Evolutionary conservation across 2,888 invertebrate species (phyloP).

Genomic region (Spodoptera exigua): DNA sequence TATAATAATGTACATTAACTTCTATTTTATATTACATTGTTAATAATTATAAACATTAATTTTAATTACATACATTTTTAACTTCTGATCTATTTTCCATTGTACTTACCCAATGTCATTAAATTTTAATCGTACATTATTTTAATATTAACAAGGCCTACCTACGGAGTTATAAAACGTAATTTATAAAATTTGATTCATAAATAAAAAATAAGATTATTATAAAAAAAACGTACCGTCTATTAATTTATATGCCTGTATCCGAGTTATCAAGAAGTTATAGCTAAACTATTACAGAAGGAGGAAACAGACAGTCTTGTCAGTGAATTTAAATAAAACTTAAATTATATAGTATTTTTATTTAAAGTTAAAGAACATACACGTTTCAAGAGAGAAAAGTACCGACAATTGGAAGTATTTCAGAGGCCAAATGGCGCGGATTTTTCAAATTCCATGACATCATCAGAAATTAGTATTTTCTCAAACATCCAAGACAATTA

Average conservation of each 20-base stretch:
- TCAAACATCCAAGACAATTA: conserved; percentile 33
- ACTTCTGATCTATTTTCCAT: conserved; percentile 73
- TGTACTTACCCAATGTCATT: conserved; percentile 75
- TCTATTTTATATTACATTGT: conserved; percentile 82
- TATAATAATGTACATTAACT: conserved; percentile 79
- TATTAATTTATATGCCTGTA: conserved; percentile 60
- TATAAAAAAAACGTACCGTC: conserved; percentile 71
- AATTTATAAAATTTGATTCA: conserved; percentile 77
- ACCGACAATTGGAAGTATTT: conserved; percentile 47
- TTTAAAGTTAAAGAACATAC: conserved; percentile 80
- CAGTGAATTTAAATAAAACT: conserved; percentile 83
- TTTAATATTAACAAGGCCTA: conserved; percentile 79
- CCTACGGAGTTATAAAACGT: conserved; percentile 78
- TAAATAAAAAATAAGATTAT: conserved; percentile 74
- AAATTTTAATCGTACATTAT: conserved; percentile 78
- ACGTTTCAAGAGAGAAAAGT: conserved; percentile 69
- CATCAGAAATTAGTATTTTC: conserved; percentile 21
- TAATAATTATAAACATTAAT: conserved; percentile 78
- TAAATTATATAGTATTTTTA: conserved; percentile 83
- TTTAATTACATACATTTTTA: conserved; percentile 79
- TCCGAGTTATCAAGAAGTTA: conserved; percentile 35
- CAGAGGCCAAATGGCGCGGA: conserved; percentile 33
- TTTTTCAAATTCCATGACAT: conserved; percentile 23
- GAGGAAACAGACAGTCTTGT: conserved; percentile 64
- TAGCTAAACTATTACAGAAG: conserved; percentile 38